Evolutionary conservation across 2,797 vertebrate genomes (phyloP).

Genomic region (Oreortyx pictus): DNA sequence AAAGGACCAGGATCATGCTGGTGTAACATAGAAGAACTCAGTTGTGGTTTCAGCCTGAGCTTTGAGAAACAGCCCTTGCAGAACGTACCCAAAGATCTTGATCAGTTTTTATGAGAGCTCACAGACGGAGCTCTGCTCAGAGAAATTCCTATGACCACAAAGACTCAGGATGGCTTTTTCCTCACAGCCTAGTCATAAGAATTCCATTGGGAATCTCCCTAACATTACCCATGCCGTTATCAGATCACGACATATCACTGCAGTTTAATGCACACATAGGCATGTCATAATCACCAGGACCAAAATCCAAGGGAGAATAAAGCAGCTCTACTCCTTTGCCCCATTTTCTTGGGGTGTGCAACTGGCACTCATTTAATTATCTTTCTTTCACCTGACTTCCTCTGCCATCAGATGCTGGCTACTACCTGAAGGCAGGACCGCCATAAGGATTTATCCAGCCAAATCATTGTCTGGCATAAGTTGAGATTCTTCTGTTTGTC

Average conservation of each 20-base stretch:
- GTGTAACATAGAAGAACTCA: neutral
- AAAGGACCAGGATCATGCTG: neutral
- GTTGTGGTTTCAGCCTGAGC: neutral
- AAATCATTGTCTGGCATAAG: neutral
- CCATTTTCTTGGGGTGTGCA: neutral
- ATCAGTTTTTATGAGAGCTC: neutral
- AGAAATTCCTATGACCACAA: neutral
- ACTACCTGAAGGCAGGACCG: neutral
- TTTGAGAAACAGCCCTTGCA: neutral
- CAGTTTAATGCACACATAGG: neutral
- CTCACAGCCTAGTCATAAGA: neutral
- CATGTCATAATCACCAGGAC: neutral
- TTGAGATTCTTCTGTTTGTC: neutral
- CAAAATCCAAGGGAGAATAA: neutral
- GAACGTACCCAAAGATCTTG: neutral
- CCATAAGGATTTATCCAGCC: neutral
- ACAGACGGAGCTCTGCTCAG: neutral
- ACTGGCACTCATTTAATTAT: neutral
- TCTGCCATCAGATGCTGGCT: neutral
- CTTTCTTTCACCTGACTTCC: neutral
- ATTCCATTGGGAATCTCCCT: neutral
- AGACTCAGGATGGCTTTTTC: neutral
- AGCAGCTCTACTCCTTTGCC: neutral
- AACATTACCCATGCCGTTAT: neutral
- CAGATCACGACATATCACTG: neutral